phyloP scores from a whole-genome alignment of 2,888 invertebrate species.

The Lasioglossum malachurum region DNA sequence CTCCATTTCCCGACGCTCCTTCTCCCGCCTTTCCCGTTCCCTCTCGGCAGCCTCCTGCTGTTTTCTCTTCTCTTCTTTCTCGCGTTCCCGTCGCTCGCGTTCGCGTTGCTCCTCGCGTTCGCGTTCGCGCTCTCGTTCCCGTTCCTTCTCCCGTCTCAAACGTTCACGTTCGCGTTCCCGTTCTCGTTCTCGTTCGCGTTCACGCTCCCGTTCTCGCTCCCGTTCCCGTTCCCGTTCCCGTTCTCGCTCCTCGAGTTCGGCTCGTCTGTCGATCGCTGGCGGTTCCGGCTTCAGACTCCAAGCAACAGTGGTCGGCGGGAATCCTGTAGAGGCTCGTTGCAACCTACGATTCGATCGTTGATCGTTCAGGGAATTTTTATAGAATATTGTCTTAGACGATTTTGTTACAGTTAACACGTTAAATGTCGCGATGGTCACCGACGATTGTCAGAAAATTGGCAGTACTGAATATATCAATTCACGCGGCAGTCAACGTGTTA shows the following conservation, averaged over 20 bases:
- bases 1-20: constrained; percentile 87
- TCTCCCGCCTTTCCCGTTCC: constrained; percentile 85
- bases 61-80: constrained; percentile 85
- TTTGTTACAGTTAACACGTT: neutral
- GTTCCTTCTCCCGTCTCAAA: constrained; percentile 84
- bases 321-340: constrained; percentile 87
- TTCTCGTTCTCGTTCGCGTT: constrained; percentile 88
- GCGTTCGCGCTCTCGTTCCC: constrained; percentile 70
- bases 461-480: too few relatives aligned
- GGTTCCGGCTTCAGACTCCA: constrained; percentile 90
- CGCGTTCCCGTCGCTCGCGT: constrained; percentile 85
- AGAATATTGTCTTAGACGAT: neutral
- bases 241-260: constrained; percentile 87
- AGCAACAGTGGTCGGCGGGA: constrained; percentile 86
- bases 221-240: constrained; percentile 85
- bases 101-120: constrained; percentile 79
- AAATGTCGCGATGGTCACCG: too few relatives aligned
- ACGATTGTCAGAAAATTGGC: too few relatives aligned
- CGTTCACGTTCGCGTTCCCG: constrained; percentile 87
- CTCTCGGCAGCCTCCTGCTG: constrained; percentile 82
- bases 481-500: too few relatives aligned
- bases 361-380: neutral
- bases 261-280: constrained; percentile 87
- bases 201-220: constrained; percentile 87
- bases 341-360: constrained; percentile 79